Conservation (phyloP, 64 coral and sea anemone genomes). For the Porites lutea region DNA sequence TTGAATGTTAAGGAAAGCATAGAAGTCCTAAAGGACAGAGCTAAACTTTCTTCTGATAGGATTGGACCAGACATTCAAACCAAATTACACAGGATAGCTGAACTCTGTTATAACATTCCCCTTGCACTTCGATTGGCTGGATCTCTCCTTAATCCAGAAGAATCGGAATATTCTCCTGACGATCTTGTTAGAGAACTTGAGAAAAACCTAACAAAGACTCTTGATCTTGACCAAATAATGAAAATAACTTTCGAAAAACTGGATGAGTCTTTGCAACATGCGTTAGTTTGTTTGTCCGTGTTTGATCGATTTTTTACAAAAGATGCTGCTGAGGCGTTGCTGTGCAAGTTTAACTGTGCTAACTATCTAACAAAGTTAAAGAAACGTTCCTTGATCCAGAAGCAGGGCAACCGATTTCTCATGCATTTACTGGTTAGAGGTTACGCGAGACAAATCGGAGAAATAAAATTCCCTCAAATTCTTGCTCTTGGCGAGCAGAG, state of each 20-base stretch:
- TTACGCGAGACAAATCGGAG: constrained; percentile 37
- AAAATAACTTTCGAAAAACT: constrained; percentile 60
- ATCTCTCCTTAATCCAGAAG: constrained; percentile 10
- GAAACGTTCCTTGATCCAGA: constrained; percentile 42
- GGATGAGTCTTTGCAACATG: not conserved
- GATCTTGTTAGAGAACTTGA: constrained; percentile 25
- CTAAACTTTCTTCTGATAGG: not conserved
- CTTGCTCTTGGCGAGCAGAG: constrained; percentile 7
- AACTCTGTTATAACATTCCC: constrained; percentile 47
- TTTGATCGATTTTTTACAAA: constrained; percentile 55
- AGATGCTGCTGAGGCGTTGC: constrained; percentile 21
- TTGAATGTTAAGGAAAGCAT: constrained; percentile 35
- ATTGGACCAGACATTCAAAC: not conserved
- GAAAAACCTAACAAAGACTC: constrained; percentile 27
- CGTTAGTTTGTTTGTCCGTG: constrained; percentile 54
- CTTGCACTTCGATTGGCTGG: constrained; percentile 50
- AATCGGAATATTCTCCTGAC: constrained; percentile 35
- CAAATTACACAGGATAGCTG: constrained; percentile 4
- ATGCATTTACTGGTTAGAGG: constrained; percentile 59
- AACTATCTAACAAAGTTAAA: constrained; percentile 29
- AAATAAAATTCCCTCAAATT: not conserved
- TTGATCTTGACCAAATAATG: constrained; percentile 23
- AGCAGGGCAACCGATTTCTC: constrained; percentile 2
- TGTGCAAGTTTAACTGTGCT: not conserved
- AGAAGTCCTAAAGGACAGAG: constrained; percentile 8